Conservation (phyloP, 2,888 invertebrate genomes). For the Allolobophora icterica region DNA sequence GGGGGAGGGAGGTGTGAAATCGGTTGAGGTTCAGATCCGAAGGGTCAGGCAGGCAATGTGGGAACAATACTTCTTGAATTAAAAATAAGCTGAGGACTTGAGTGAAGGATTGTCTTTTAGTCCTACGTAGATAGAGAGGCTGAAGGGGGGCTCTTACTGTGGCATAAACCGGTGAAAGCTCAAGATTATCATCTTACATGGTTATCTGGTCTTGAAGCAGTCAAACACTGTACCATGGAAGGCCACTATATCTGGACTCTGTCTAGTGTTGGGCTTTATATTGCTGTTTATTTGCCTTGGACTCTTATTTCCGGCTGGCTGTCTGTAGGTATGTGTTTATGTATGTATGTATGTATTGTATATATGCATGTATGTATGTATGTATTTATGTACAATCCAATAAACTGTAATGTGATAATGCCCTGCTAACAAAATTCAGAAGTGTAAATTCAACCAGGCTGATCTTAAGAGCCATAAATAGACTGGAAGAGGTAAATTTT, state of each 20-base stretch:
- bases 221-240: not conserved
- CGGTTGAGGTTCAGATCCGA: no score
- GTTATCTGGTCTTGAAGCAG: not conserved
- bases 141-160: not conserved
- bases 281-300: not conserved
- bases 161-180: not conserved
- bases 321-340: not conserved
- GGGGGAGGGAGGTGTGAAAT: no score
- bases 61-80: not conserved
- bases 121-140: not conserved
- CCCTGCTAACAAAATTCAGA: no score
- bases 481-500: no score
- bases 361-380: no score
- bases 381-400: no score
- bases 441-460: no score
- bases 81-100: not conserved
- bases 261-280: not conserved
- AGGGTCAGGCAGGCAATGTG: no score
- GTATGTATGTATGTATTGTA: not conserved
- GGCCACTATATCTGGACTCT: not conserved
- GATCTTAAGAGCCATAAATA: no score
- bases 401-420: no score
- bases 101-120: not conserved
- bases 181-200: not conserved
- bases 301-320: not conserved